Conservation (phyloP, 2,113 vertebrate species). For the Scolopax mira region DNA sequence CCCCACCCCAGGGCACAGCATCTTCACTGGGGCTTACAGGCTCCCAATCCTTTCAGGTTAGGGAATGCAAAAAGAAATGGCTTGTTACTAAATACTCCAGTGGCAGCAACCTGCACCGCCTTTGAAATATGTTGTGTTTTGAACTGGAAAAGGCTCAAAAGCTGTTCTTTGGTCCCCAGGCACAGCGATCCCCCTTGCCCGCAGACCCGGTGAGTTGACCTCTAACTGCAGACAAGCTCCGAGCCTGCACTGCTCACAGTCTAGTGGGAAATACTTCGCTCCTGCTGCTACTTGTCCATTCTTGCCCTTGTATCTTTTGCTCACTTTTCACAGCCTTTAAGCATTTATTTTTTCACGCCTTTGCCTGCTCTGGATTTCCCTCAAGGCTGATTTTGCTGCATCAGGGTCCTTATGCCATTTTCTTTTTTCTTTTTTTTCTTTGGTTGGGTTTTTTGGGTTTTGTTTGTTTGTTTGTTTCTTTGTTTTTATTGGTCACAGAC, state of each 20-base stretch:
- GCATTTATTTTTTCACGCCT: constrained; percentile 57
- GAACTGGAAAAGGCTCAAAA: not conserved
- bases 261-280: constrained; percentile 45
- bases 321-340: constrained; percentile 57
- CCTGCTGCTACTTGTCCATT: constrained; percentile 45
- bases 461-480: not conserved
- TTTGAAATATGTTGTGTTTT: not conserved
- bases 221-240: not conserved
- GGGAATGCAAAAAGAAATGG: not conserved
- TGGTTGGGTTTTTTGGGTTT: no score
- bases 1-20: not conserved
- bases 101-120: not conserved
- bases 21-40: not conserved
- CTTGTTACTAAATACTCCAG: not conserved
- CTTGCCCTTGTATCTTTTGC: constrained; percentile 49
- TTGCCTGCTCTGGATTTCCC: constrained; percentile 61
- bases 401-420: not conserved
- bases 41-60: not conserved
- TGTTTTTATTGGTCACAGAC: not conserved
- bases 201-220: not conserved
- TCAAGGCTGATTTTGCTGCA: constrained; percentile 47
- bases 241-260: not conserved
- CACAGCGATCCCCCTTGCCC: not conserved
- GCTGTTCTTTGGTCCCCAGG: not conserved
- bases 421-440: not conserved